Percentiles rank a stretch among this genome's conserved stretches.
Conservation (phyloP, 2,888 invertebrate genomes). For the Gonocerus acuteangulatus region DNA sequence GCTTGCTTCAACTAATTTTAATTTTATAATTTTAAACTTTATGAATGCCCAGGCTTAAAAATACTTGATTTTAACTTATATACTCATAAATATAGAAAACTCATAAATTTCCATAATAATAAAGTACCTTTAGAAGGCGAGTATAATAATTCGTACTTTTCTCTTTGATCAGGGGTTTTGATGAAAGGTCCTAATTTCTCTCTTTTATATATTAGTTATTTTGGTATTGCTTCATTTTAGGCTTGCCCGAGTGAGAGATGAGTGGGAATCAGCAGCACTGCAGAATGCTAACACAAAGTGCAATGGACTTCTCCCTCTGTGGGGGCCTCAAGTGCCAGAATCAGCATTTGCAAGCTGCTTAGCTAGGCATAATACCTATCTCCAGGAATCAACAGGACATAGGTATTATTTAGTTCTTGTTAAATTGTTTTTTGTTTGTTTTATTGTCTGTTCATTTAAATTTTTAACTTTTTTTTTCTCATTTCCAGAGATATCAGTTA, state of each 20-base stretch:
- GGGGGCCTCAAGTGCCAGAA: slow-evolving; percentile 92
- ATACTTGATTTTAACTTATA: no score
- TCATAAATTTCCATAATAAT: no score
- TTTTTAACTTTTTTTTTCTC: not conserved
- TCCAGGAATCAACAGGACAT: slow-evolving; percentile 51
- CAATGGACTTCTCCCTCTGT: slow-evolving; percentile 90
- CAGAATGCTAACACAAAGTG: slow-evolving; percentile 98
- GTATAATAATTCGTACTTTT: no score
- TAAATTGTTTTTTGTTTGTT: not conserved
- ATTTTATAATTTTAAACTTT: no score
- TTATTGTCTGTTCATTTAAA: not conserved
- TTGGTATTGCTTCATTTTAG: slow-evolving; percentile 42
- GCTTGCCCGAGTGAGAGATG: slow-evolving; percentile 67
- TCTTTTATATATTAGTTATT: no score
- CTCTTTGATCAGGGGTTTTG: no score
- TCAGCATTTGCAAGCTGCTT: slow-evolving; percentile 88
- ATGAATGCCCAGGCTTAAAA: no score
- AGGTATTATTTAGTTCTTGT: slow-evolving; percentile 36
- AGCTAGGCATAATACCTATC: slow-evolving; percentile 81
- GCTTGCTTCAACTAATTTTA: no score
- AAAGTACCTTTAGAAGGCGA: no score
- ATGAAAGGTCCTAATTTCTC: no score
- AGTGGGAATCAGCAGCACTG: slow-evolving; percentile 96
- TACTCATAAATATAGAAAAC: no score
- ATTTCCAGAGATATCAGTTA: slow-evolving; percentile 63